Base-by-base conservation (phyloP, 1,140 invertebrate species). In the Myzus persicae region DNA sequence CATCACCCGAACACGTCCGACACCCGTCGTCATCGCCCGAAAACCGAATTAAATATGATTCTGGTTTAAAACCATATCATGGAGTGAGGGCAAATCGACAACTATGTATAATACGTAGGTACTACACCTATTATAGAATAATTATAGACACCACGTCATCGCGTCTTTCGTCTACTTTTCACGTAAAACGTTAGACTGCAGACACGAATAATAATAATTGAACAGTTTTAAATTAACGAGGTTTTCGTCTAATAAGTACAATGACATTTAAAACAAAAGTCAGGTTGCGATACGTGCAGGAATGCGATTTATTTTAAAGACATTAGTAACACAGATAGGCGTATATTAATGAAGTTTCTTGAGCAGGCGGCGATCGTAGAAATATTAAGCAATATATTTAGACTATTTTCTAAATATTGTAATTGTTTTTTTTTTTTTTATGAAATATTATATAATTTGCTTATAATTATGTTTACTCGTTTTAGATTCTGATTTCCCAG, bases 231-330 rank as follows among this genome's bases (percentile, higher is more conserved):
- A 67, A 84, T 84, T 42, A 26, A 40, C 42, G 26, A 87, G 26
- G 84, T 89, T 89, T 89, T 89, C 22, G 22, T 89, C 20, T 48
- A 59, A 59, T 31, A 59, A 90, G 38, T 42, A 42, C 51, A 90
- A 90, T 59, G 48, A 90, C 36, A 90, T 59, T 90, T 90, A 18
- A 59, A 31, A 59, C 51, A 90, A 67, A 90, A 67, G 88, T 90
- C 40, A 26, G 24, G 48, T 54, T 24, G 36, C 22, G 38, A 42
- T 59, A 90, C 38, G 51, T 90, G 89, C 38, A 90, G 89, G 40
- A 90, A 90, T 90, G 38, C 26, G 38, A 90, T 90, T 90, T 84
- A 40, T 59, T 90, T 42, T 42, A 42, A 42, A 67, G 38, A 90
- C 89, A 90, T 90, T 90, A 59, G 38, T 42, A 31, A 90, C 38